phyloP scores from a whole-genome alignment of 2,888 invertebrate genomes.

The Lordiphosa andalusiaca region DNA sequence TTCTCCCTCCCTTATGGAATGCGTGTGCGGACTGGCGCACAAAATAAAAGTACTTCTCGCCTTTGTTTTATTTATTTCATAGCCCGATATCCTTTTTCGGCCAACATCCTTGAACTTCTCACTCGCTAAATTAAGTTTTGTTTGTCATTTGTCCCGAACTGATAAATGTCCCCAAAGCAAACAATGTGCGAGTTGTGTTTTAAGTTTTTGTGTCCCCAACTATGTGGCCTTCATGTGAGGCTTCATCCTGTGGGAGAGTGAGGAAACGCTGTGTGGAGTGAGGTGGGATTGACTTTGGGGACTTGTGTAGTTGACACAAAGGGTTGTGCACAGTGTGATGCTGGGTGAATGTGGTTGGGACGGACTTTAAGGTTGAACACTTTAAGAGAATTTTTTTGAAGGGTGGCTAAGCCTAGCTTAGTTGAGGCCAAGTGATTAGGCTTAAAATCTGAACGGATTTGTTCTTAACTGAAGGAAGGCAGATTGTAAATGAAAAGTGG shows the following conservation, averaged over 20 bases:
- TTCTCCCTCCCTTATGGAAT: too few relatives aligned
- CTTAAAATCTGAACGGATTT: too few relatives aligned
- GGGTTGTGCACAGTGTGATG: slow-evolving; percentile 21
- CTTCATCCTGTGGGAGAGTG: slow-evolving; percentile 25
- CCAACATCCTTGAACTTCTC: slow-evolving; percentile 68
- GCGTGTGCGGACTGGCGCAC: background rate
- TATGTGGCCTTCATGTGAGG: slow-evolving; percentile 50
- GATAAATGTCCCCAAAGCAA: slow-evolving; percentile 74
- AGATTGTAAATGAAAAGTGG: too few relatives aligned
- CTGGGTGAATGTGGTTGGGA: slow-evolving; percentile 4
- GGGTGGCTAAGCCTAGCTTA: background rate
- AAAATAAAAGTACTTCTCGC: slow-evolving; percentile 33
- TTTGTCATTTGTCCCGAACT: slow-evolving; percentile 49
- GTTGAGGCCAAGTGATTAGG: too few relatives aligned
- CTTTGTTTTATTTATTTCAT: slow-evolving; percentile 68
- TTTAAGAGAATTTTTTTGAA: background rate
- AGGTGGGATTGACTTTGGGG: slow-evolving; percentile 46
- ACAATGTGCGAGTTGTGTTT: slow-evolving; percentile 74
- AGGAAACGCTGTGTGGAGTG: slow-evolving; percentile 5
- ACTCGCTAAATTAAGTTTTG: slow-evolving; percentile 69
- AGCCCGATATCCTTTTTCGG: slow-evolving; percentile 57
- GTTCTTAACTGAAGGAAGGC: too few relatives aligned
- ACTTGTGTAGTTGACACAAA: slow-evolving; percentile 48
- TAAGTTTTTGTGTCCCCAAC: slow-evolving; percentile 59
- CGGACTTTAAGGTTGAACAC: slow-evolving; percentile 19